Evolutionary conservation across 2,888 invertebrate genomes (phyloP).

Genomic region (Heliconius ismenius): DNA sequence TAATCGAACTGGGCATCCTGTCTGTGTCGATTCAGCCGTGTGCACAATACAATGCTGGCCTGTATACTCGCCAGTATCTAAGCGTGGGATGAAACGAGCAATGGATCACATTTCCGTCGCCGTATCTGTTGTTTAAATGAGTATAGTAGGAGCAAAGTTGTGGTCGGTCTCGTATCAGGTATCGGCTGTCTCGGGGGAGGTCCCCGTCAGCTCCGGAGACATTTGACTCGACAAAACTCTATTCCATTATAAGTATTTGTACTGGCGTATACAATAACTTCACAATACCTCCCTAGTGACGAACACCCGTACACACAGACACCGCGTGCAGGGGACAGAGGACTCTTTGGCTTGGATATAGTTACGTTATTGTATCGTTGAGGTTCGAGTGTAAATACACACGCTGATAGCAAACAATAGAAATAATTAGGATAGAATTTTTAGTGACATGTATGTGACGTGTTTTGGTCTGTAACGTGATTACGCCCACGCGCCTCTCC

Average conservation of each 20-base stretch:
- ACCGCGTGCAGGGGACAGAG: slow-evolving; percentile 3
- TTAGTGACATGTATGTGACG: slow-evolving; percentile 35
- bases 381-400: slow-evolving; percentile 17
- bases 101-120: slow-evolving; percentile 29
- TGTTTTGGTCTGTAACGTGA: slow-evolving; percentile 18
- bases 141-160: slow-evolving; percentile 41
- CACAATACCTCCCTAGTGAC: slow-evolving; percentile 43
- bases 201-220: slow-evolving; percentile 47
- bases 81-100: slow-evolving; percentile 10
- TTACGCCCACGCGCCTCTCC: neutral
- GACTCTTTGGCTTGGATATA: slow-evolving; percentile 5
- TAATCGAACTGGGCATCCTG: slow-evolving; percentile 32
- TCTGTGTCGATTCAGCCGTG: neutral
- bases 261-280: slow-evolving; percentile 45
- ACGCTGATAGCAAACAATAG: slow-evolving; percentile 41
- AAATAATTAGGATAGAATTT: slow-evolving; percentile 39
- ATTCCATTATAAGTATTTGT: slow-evolving; percentile 47
- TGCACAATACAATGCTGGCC: slow-evolving; percentile 35
- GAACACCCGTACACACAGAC: slow-evolving; percentile 26
- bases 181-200: slow-evolving; percentile 58
- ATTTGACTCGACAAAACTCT: slow-evolving; percentile 47
- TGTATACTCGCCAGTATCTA: neutral
- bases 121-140: neutral
- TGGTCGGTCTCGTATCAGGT: slow-evolving; percentile 50
- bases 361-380: neutral